phyloP scores from a whole-genome alignment of 2,797 vertebrate genomes.

The Pelochelys cantorii region DNA sequence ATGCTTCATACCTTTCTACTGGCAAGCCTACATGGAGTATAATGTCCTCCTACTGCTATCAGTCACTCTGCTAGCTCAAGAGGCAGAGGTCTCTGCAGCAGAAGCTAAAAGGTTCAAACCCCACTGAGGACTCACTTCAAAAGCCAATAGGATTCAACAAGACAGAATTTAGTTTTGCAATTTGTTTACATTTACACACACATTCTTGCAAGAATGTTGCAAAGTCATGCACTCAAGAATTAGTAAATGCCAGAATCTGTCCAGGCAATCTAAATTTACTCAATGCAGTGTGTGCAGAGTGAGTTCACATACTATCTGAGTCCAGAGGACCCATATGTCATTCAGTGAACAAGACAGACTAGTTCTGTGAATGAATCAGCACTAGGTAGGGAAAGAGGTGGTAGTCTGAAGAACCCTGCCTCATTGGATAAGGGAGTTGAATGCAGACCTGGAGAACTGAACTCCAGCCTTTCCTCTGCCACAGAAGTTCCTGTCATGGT shows the following conservation, averaged over 20 bases:
- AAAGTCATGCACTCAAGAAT: not conserved
- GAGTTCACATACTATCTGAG: not conserved
- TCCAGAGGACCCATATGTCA: no score
- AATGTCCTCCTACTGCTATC: not conserved
- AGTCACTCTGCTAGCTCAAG: not conserved
- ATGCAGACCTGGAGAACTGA: not conserved
- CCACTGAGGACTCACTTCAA: not conserved
- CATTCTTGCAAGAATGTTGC: not conserved
- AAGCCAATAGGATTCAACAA: not conserved
- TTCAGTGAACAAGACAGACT: no score
- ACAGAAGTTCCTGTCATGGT: not conserved
- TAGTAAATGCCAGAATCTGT: not conserved
- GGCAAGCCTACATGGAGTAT: not conserved
- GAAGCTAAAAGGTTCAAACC: not conserved
- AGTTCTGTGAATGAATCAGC: no score
- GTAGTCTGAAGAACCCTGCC: no score
- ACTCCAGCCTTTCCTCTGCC: not conserved
- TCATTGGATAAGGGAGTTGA: no score
- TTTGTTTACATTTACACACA: not conserved
- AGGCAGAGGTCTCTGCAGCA: not conserved
- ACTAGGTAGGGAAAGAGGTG: no score
- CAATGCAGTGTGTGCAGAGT: not conserved
- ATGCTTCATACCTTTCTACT: not conserved
- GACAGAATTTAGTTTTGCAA: no score
- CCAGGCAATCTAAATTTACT: not conserved